Conservation (phyloP, 2,797 vertebrate genomes). For the Sparidentex hasta region DNA sequence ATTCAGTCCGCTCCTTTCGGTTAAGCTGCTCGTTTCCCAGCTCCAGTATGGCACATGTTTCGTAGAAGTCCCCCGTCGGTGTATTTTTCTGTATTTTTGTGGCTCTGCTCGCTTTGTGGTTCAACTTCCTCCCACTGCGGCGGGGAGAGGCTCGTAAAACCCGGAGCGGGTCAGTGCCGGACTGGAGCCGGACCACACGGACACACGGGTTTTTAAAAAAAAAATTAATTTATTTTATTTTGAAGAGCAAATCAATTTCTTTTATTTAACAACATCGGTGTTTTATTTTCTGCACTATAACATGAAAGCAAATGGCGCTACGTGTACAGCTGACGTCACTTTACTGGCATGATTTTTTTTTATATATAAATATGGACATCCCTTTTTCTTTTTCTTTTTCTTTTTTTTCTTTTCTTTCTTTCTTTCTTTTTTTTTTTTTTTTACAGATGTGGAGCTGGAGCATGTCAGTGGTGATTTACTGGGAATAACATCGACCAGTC, state of each 20-base stretch:
- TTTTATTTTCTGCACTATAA: too few species aligned
- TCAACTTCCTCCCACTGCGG: constrained; percentile 88
- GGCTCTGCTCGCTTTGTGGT: constrained; percentile 71
- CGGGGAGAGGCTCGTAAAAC: constrained; percentile 72
- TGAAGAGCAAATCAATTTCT: too few species aligned
- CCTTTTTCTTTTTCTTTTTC: too few species aligned
- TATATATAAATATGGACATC: too few species aligned
- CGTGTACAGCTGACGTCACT: too few species aligned
- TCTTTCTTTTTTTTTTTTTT: too few species aligned
- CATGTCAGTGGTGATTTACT: background rate
- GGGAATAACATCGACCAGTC: constrained; percentile 2
- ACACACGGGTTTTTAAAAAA: too few species aligned
- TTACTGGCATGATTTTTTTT: too few species aligned
- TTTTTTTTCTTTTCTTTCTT: too few species aligned
- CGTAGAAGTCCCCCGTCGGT: background rate
- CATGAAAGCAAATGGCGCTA: too few species aligned
- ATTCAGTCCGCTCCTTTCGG: background rate
- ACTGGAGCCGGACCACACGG: constrained; percentile 45
- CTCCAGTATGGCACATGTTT: constrained; percentile 40
- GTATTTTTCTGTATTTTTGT: constrained; percentile 43
- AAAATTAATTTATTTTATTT: background rate
- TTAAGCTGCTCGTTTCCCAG: background rate
- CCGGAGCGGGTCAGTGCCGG: constrained; percentile 48
- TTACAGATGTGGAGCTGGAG: background rate
- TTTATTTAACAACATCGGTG: too few species aligned